These are phyloP conservation scores for Sinocyclocheilus maitianheensis DNA, from an alignment of 2,113 vertebrate genomes.

Conservation along the genomic window DNA sequence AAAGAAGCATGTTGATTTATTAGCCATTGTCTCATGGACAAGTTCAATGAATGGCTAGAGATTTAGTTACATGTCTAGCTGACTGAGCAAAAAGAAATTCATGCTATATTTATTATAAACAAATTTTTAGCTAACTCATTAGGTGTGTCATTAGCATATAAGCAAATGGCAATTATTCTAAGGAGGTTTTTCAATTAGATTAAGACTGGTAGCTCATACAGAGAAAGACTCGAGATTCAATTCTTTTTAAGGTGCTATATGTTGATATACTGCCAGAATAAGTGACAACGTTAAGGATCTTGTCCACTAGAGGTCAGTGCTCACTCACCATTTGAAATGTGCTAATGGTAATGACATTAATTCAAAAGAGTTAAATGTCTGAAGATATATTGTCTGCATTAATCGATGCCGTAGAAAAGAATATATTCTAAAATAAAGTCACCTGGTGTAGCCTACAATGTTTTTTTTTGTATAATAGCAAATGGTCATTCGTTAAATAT, in stretches of 20 bases:
- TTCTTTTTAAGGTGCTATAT: neutral
- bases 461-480: neutral
- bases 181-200: neutral
- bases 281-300: neutral
- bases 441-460: neutral
- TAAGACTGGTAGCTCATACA: neutral
- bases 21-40: neutral
- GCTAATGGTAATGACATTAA: neutral
- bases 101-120: fast-evolving
- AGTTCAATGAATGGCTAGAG: neutral
- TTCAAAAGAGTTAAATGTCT: neutral
- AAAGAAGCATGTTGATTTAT: neutral
- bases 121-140: neutral
- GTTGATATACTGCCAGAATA: neutral
- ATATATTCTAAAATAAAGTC: neutral
- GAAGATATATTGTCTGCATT: neutral
- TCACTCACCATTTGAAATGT: neutral
- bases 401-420: neutral
- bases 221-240: too few species aligned
- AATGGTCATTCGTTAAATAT: neutral
- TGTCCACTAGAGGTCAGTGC: constrained; percentile 54
- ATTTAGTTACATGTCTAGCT: neutral
- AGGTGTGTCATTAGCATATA: neutral
- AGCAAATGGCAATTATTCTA: neutral
- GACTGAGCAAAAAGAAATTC: too few species aligned